Conservation (phyloP, 2,113 vertebrate species). For the Hydropotes inermis region DNA sequence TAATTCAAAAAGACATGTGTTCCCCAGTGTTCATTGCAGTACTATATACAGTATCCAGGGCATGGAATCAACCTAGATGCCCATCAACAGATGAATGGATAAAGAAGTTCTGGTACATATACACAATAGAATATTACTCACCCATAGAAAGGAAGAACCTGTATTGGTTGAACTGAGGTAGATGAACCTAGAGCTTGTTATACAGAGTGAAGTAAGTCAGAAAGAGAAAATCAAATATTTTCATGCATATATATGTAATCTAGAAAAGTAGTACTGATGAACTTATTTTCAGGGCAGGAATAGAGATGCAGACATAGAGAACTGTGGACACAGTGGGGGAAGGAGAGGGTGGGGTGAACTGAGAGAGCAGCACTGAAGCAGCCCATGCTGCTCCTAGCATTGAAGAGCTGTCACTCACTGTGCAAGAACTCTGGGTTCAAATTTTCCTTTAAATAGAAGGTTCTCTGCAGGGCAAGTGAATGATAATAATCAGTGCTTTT, state of each 20-base stretch:
- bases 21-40: background rate
- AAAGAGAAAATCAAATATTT: background rate
- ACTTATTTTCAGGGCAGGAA: background rate
- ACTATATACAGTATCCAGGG: background rate
- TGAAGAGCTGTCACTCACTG: slow-evolving; percentile 51
- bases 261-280: background rate
- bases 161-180: background rate
- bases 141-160: background rate
- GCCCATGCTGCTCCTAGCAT: background rate
- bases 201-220: background rate
- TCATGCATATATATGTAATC: background rate
- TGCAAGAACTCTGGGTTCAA: slow-evolving; percentile 3
- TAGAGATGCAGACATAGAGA: background rate
- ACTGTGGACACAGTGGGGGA: background rate
- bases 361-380: background rate
- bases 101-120: background rate
- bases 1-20: background rate
- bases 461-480: background rate
- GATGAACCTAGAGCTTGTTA: background rate
- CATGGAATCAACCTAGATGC: background rate
- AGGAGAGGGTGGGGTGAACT: background rate
- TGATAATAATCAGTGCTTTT: background rate
- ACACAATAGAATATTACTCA: background rate
- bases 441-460: slow-evolving; percentile 48
- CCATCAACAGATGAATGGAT: background rate